Conservation (phyloP, 1,140 invertebrate genomes). For the Trichoplusia ni region DNA sequence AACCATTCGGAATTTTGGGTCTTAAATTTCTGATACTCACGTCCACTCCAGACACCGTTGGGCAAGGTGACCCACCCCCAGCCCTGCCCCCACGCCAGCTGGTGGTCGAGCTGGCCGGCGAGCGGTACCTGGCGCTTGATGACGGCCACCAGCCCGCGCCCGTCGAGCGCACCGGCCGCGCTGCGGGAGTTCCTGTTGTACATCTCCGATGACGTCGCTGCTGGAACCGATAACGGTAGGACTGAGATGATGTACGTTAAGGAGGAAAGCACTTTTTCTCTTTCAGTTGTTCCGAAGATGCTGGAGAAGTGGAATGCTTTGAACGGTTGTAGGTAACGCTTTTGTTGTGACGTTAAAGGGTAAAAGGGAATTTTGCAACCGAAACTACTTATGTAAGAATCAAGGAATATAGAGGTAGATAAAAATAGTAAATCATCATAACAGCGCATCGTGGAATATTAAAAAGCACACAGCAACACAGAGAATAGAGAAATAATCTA, state of each 20-base stretch:
- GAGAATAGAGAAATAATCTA: too few relatives aligned
- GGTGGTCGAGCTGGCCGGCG: slow-evolving; percentile 75
- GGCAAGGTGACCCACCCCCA: slow-evolving; percentile 84
- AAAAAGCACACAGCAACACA: too few relatives aligned
- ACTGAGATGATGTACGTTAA: not conserved
- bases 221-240: slow-evolving; percentile 47
- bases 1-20: not conserved
- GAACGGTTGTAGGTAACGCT: too few relatives aligned
- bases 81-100: slow-evolving; percentile 81
- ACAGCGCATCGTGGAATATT: too few relatives aligned
- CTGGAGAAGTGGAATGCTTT: too few relatives aligned
- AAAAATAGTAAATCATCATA: too few relatives aligned
- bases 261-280: too few relatives aligned
- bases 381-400: too few relatives aligned
- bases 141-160: slow-evolving; percentile 74
- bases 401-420: too few relatives aligned
- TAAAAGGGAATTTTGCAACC: too few relatives aligned
- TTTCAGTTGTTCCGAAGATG: too few relatives aligned
- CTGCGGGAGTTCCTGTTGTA: slow-evolving; percentile 55
- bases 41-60: slow-evolving; percentile 84
- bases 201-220: slow-evolving; percentile 81
- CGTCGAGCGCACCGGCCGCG: slow-evolving; percentile 65
- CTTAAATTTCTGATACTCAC: slow-evolving; percentile 64
- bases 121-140: slow-evolving; percentile 79
- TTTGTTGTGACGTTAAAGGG: too few relatives aligned